Evolutionary conservation across 30 jellyfish, hydroid and myxozoan genomes (phyloP), one percentile per base, ranked within the genome.

Genomic region (Turritopsis rubra): DNA sequence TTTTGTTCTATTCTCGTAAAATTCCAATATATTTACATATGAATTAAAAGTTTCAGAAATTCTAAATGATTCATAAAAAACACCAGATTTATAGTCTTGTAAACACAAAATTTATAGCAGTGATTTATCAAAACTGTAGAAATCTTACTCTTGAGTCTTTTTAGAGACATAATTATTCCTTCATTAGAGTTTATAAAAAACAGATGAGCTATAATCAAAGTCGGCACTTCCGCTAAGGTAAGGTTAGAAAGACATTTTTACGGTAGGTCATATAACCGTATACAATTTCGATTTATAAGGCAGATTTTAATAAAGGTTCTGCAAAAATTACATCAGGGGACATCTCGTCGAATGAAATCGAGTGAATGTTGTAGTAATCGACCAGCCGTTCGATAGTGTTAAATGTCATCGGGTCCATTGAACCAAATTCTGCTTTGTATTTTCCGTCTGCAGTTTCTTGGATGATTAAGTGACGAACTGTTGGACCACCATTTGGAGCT

Each of bases 291-390:
- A 68, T 68, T 68, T 68, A 68, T 22, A 68, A 27, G 17, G 77
- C 77, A 0, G 77, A 68, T 53, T 78, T 78, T 13, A 83, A 66
- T 95, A 93, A 90, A 21, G 97, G 97, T 52, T 85, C 95, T 16
- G 97, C 85, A 27, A 90, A 66, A 22, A 85, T 89, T 52, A 90
- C 84, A 29, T 86, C 95, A 1, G 96, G 91, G 1, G 87, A 29
- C 24, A 79, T 83, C 65, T 83, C 90, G 54, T 83, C 90, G 53
- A 90, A 79, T 8, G 90, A 68, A 24, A 90, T 84, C 21, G 97
- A 86, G 41, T 86, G 73, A 19, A 90, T 88, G 52, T 83, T 89
- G 84, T n/a, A 90, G 60, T 85, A 90, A 79, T 90, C 97, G 31
- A 90, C 87, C 52, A 90, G 70, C 52, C 85, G 86, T 16, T 53